Evolutionary conservation across 1,140 invertebrate species (phyloP).

Genomic region (Cydia strobilella): DNA sequence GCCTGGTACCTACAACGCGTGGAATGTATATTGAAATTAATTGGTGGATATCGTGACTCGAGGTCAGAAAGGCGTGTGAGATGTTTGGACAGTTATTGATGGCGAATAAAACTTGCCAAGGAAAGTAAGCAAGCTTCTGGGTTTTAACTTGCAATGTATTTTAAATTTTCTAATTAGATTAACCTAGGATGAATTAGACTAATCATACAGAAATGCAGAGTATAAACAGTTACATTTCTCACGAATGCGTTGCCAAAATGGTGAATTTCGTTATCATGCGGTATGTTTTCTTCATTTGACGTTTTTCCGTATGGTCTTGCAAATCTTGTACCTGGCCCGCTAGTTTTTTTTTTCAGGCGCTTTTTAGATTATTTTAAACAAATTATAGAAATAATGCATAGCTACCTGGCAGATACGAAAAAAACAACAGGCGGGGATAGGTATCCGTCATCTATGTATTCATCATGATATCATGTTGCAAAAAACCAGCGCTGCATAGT

Average conservation of each 20-base stretch:
- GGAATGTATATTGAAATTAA: conserved; percentile 38
- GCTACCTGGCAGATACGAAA: neutral
- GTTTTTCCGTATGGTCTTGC: no score
- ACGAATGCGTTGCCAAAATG: no score
- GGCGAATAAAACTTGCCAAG: neutral
- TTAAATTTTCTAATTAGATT: no score
- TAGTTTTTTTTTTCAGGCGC: neutral
- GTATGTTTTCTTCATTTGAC: no score
- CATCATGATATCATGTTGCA: conserved; percentile 13
- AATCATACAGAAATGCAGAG: no score
- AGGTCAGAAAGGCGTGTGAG: conserved; percentile 42
- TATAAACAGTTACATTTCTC: no score
- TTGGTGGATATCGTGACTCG: conserved; percentile 31
- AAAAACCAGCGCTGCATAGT: conserved; percentile 4
- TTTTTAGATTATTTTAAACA: neutral
- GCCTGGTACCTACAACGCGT: neutral
- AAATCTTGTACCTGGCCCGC: no score
- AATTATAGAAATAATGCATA: neutral
- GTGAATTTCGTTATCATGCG: no score
- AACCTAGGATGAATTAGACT: no score
- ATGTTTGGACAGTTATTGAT: conserved; percentile 35
- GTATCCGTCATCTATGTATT: neutral
- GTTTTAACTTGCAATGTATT: neutral
- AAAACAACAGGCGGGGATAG: neutral
- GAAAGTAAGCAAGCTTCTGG: neutral